These are phyloP conservation scores for Sisyra nigra DNA, from an alignment of 2,888 invertebrate species.

Conservation along the genomic window DNA sequence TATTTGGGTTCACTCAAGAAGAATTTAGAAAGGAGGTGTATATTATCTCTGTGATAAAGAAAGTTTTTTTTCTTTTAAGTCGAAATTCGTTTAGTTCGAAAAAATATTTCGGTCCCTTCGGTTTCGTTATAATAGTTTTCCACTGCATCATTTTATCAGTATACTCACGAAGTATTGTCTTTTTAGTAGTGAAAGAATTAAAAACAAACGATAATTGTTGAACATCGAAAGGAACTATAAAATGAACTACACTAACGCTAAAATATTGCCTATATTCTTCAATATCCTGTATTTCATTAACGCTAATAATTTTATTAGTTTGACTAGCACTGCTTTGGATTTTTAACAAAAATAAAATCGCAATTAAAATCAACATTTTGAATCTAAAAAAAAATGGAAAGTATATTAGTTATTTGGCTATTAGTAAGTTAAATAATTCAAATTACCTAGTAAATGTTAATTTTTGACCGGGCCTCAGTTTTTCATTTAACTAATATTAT, in stretches of 20 bases:
- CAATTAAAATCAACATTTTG: neutral
- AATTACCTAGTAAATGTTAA: neutral
- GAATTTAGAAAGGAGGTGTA: no score
- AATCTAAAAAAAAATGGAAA: neutral
- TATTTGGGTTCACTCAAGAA: no score
- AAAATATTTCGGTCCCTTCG: no score
- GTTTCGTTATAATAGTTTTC: no score
- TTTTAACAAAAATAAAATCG: neutral
- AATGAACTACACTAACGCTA: conserved; percentile 22
- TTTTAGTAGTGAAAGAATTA: neutral
- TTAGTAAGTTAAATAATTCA: no score
- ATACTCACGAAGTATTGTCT: conserved; percentile 3
- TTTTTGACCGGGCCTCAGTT: neutral
- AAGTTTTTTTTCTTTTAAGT: no score
- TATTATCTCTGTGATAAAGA: no score
- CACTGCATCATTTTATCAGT: neutral
- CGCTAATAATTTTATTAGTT: conserved; percentile 1
- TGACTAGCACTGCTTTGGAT: neutral
- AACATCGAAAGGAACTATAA: conserved; percentile 22
- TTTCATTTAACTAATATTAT: neutral
- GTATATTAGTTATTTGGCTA: no score
- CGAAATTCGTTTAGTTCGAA: no score
- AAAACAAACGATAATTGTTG: conserved; percentile 4
- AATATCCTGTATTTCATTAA: conserved; percentile 6
- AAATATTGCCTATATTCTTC: conserved; percentile 20